Evolutionary conservation across 1,140 invertebrate species (phyloP).

Genomic region (Saccostrea cuccullata): DNA sequence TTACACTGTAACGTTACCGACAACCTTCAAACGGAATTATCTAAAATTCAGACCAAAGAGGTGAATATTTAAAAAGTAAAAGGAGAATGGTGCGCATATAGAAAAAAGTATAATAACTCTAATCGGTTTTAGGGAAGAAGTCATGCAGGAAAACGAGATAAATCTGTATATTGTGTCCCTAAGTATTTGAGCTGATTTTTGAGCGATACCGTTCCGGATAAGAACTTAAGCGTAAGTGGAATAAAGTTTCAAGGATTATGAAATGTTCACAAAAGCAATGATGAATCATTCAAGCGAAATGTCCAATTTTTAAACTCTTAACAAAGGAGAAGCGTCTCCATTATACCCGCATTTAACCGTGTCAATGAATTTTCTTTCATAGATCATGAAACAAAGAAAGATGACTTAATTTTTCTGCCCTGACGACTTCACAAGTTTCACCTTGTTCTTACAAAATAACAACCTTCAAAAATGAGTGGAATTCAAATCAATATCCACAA

Average conservation of each 20-base stretch:
- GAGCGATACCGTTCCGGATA: slow-evolving; percentile 15
- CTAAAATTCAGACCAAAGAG: slow-evolving; percentile 24
- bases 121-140: slow-evolving; percentile 30
- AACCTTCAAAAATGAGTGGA: neutral
- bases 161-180: slow-evolving; percentile 13
- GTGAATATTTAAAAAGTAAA: slow-evolving; percentile 37
- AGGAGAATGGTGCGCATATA: slow-evolving; percentile 3
- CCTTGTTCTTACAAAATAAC: neutral
- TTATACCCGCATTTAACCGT: neutral
- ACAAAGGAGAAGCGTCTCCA: slow-evolving; percentile 14
- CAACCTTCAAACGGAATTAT: slow-evolving; percentile 21
- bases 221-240: slow-evolving; percentile 26
- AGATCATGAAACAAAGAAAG: neutral
- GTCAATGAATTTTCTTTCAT: slow-evolving; percentile 3
- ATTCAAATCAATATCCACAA: no score
- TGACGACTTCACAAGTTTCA: neutral
- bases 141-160: slow-evolving; percentile 11
- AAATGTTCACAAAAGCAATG: slow-evolving; percentile 20
- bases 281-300: slow-evolving; percentile 27
- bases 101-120: slow-evolving; percentile 3
- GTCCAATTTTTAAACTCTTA: neutral
- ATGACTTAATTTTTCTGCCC: slow-evolving; percentile 3
- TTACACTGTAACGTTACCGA: neutral
- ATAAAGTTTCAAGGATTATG: slow-evolving; percentile 11
- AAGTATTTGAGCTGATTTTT: slow-evolving; percentile 31